A percentile compares a stretch with the other conserved stretches of the same genome.
Evolutionary conservation across 2,888 invertebrate genomes (phyloP).

Genomic region (Zootermopsis nevadensis): DNA sequence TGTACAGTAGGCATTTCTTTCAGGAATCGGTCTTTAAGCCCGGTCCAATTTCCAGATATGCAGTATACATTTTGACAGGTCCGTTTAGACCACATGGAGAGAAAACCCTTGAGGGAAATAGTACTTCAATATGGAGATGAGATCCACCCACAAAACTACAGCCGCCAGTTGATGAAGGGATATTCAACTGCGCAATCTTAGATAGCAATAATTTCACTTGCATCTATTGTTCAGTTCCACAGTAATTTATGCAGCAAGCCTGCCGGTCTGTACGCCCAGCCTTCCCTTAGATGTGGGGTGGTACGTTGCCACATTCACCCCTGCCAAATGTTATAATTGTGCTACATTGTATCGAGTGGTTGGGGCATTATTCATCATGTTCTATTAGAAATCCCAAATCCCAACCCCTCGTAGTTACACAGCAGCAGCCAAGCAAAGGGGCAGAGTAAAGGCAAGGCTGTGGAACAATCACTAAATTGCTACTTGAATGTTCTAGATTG

Average conservation of each 20-base stretch:
- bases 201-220: neutral
- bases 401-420: neutral
- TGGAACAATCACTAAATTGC: constrained; percentile 41
- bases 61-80: too few relatives aligned
- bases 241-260: constrained; percentile 9
- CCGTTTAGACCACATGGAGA: too few relatives aligned
- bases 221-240: constrained; percentile 13
- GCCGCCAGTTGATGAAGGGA: neutral
- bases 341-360: constrained; percentile 26
- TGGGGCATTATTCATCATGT: constrained; percentile 20
- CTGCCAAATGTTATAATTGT: constrained; percentile 32
- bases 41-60: too few relatives aligned
- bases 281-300: neutral
- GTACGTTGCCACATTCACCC: neutral
- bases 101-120: too few relatives aligned
- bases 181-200: neutral
- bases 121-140: too few relatives aligned
- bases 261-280: neutral
- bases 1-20: too few relatives aligned
- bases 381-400: neutral
- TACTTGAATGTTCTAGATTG: constrained; percentile 32
- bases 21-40: too few relatives aligned
- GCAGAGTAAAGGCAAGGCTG: constrained; percentile 14
- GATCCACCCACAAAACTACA: neutral
- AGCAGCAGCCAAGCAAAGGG: neutral